Base-by-base conservation (phyloP, 2,888 invertebrate species). In the Drosophila buzzatii region DNA sequence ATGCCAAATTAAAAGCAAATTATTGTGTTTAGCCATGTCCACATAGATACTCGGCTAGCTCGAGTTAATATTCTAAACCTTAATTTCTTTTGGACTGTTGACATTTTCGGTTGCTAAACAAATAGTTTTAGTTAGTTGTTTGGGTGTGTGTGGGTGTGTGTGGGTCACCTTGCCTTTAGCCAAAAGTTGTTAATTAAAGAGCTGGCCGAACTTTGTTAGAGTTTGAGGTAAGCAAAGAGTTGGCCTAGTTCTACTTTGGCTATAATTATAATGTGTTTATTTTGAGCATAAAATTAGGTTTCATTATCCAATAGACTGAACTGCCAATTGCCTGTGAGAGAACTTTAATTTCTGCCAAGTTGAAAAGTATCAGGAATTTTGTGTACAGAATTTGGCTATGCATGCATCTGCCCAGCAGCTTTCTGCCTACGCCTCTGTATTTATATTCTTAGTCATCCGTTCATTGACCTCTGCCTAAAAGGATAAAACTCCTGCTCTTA, bases 1-100 rank as follows among this genome's bases (percentile, higher is more conserved):
- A 76, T 87, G 73, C 67, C 73, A 76, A 87, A 84, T 87, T 85
- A 89, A 85, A 84, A 73, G 77, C 74, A 83, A 89, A 85, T 81
- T 89, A 84, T 84, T 86, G 75, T 80, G 76, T 76, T 75, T 85
- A 67, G 66, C 59, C 72, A 51, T 35, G 14, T 39, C 23, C 41
- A 55, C 41, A 55, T 27, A 23, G 27, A 58, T 27, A 31, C 39
- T 39, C 33, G 42, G 12, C 27, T 27, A 27, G 4, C 23, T 27
- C 52, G 53, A 62, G 52, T 57, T 53, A 70, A 64, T 47, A 55
- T 58, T 33, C 53, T 53, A 41, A 55, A n/a, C 59, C 56, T 27
- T 58, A 63, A 66, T 52, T 57, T 68, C 49, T 53, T 71, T 64
- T 57, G 71, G 68, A 39, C 61, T 71, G 66, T 61, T 76, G 63